phyloP scores from a whole-genome alignment of 2,113 vertebrate genomes.

The Podiceps cristatus region DNA sequence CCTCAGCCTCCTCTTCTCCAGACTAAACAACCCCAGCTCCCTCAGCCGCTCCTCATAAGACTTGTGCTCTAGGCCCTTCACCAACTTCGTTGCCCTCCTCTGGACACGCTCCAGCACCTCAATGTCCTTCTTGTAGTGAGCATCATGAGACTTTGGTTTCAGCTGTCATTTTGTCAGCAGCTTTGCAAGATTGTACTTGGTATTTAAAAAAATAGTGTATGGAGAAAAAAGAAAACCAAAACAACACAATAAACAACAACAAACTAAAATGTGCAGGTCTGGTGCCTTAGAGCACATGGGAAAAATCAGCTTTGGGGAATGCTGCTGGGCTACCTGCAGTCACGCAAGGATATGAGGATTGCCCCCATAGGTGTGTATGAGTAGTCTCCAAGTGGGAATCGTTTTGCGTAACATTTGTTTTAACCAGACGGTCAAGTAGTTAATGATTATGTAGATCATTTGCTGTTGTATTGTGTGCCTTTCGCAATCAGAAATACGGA shows the following conservation, averaged over 20 bases:
- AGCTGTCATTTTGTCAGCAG: not conserved
- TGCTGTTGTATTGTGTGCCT: not conserved
- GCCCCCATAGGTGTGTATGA: fast-evolving
- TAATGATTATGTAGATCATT: not conserved
- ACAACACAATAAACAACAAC: too few species aligned
- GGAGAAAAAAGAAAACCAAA: too few species aligned
- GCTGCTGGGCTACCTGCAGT: not conserved
- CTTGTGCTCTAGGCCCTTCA: too few species aligned
- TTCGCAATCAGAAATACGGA: not conserved
- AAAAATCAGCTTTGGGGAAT: not conserved
- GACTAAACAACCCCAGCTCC: too few species aligned
- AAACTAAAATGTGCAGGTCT: not conserved
- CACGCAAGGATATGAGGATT: not conserved
- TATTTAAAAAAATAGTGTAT: fast-evolving
- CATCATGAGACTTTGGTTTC: not conserved
- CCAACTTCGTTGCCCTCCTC: too few species aligned
- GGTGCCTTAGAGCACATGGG: not conserved
- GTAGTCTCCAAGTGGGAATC: not conserved
- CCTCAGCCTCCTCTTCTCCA: too few species aligned
- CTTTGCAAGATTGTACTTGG: not conserved
- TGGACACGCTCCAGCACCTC: too few species aligned
- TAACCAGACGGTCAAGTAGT: not conserved
- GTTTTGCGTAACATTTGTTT: not conserved
- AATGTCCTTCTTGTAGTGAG: too few species aligned
- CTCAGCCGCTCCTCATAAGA: too few species aligned